These are phyloP conservation scores for Halocynthia aurantium DNA, from an alignment of 23 tunicate genomes.

Conservation along the genomic window DNA sequence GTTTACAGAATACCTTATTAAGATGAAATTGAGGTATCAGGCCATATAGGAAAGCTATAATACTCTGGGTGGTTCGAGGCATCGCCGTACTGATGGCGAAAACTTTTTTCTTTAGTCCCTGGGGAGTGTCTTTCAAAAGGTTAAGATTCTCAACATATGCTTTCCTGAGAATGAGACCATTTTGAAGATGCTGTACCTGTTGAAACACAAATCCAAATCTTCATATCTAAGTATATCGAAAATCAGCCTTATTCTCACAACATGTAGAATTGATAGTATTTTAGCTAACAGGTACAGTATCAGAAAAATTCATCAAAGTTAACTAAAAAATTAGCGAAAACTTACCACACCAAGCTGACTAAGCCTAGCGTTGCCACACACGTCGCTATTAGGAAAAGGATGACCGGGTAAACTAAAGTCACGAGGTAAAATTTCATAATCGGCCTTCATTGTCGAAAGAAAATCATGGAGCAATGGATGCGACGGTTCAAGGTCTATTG, in stretches of 20 bases:
- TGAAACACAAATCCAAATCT: background rate
- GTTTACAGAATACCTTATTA: constrained; percentile 20
- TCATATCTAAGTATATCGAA: background rate
- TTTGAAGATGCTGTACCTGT: constrained; percentile 67
- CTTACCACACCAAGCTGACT: constrained; percentile 58
- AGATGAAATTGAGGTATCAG: constrained; percentile 43
- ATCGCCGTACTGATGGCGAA: constrained; percentile 23
- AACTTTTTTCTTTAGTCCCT: constrained; percentile 4
- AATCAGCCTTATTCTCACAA: background rate
- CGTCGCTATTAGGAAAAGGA: constrained; percentile 8
- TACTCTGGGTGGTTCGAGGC: constrained; percentile 58
- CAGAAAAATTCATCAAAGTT: background rate
- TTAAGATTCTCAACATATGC: constrained; percentile 29
- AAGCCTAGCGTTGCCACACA: constrained; percentile 10
- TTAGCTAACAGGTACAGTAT: background rate
- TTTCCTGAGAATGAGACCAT: constrained; percentile 35
- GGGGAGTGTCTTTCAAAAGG: background rate
- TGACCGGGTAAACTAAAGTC: too few species aligned
- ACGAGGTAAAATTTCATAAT: too few species aligned
- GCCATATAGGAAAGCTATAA: constrained; percentile 62
- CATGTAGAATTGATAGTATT: background rate
- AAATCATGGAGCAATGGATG: too few species aligned
- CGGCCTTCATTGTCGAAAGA: too few species aligned
- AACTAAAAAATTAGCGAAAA: background rate
- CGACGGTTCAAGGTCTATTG: too few species aligned